A percentile compares a stretch with the other conserved stretches of the same genome.
These are phyloP conservation scores for Trisateles emortualis DNA, from an alignment of 2,888 invertebrate genomes.

Conservation along the genomic window DNA sequence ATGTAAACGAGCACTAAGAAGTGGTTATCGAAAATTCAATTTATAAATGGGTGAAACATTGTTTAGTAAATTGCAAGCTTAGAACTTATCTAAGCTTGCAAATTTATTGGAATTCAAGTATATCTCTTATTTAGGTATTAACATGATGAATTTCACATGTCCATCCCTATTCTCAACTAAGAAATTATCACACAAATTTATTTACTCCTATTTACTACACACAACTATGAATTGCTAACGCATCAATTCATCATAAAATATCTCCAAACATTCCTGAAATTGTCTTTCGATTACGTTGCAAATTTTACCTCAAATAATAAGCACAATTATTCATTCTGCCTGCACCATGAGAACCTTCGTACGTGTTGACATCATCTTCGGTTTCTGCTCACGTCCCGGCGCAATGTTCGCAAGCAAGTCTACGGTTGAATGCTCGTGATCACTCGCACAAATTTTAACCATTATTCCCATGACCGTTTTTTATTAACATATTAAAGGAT, in stretches of 20 bases:
- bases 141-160: too few species aligned
- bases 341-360: constrained; percentile 64
- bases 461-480: constrained; percentile 44
- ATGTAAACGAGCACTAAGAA: too few species aligned
- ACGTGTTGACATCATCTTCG: constrained; percentile 56
- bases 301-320: constrained; percentile 38
- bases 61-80: too few species aligned
- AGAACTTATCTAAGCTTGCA: too few species aligned
- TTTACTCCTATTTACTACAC: too few species aligned
- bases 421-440: constrained; percentile 50
- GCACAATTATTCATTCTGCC: constrained; percentile 59
- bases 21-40: too few species aligned
- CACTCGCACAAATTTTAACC: constrained; percentile 34
- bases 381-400: constrained; percentile 52
- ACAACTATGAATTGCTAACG: too few species aligned
- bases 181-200: too few species aligned
- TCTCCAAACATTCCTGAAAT: neutral
- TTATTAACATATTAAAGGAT: constrained; percentile 32
- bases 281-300: neutral
- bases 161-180: too few species aligned
- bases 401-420: constrained; percentile 34
- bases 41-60: too few species aligned
- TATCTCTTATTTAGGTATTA: too few species aligned
- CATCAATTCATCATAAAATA: neutral
- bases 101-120: too few species aligned